Evolutionary conservation across 2,113 vertebrate genomes (phyloP), one percentile per base, ranked within the genome.

Genomic region (Heliornis fulica): DNA sequence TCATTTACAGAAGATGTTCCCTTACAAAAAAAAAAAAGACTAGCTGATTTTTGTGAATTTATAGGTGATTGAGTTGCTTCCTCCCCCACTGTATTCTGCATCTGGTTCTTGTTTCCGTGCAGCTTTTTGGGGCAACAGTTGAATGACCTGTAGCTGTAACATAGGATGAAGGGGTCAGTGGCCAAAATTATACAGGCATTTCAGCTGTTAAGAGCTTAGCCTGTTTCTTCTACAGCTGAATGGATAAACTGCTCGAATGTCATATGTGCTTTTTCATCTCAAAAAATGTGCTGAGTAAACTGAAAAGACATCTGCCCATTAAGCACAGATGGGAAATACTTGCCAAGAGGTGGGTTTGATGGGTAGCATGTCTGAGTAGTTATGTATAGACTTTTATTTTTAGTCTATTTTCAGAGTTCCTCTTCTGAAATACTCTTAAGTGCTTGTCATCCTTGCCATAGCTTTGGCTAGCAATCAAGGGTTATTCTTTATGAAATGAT

Each of bases 241-340:
- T 96, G 76, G 69, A 89, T 84, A 91, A 92, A 84, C 22, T 71
- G 32, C 76, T 89, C 77, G 90, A 83, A 93, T 90, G 83, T 92
- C 86, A 87, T 84, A 96, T 65, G 57, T 93, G 85, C 57, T 89
- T 87, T 79, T 89, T 57, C 31, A 56, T 75, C 95, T 70, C 2
- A 31, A 79, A 89, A 95, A 96, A 94, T 89, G 76, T 93, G 92
- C 90, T 95, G 95, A 95, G 76, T 96, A 72, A 84, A 94, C 1
- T 36, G 90, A 87, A 95, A 88, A 78, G 72, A 89, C 88, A 95
- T 90, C 90, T 96, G 92, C 82, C 93, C 36, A 34, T 94, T 90
- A 92, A 66, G 48, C 83, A 69, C 82, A 94, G 85, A 96, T 96
- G 92, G 89, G 85, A 95, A 89, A 92, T 88, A 84, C 81, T 94